Evolutionary conservation across 2,113 vertebrate species (phyloP).

Genomic region (Leuciscus idus): DNA sequence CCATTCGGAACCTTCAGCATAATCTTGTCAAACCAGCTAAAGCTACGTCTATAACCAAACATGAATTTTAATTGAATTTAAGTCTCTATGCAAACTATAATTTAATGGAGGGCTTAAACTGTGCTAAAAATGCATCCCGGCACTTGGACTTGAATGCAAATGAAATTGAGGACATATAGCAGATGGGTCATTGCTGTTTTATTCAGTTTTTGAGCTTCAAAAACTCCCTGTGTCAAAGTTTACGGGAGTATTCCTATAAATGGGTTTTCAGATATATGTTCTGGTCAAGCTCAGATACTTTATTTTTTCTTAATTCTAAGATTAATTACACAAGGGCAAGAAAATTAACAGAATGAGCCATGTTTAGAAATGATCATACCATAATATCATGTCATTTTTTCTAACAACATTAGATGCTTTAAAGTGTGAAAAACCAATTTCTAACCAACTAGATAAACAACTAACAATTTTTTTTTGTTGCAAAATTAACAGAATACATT

Average conservation of each 20-base stretch:
- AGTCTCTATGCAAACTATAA: not conserved
- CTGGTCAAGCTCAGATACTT: not conserved
- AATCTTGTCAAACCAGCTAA: conserved; percentile 4
- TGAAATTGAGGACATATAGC: not conserved
- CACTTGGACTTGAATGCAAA: conserved; percentile 14
- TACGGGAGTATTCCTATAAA: not conserved
- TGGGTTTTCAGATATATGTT: not conserved
- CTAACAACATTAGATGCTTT: not conserved
- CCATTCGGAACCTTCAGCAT: conserved; percentile 3
- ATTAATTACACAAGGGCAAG: not conserved
- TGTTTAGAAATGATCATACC: not conserved
- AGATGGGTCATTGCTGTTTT: not conserved
- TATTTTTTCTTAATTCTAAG: not conserved
- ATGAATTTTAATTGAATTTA: conserved; percentile 24
- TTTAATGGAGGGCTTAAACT: conserved; percentile 19
- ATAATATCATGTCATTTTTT: not conserved
- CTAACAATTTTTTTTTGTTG: not conserved
- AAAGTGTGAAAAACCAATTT: not conserved
- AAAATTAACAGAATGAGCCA: not conserved
- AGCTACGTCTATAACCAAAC: not conserved
- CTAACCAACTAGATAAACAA: not conserved
- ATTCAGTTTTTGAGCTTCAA: not conserved
- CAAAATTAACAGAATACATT: not conserved
- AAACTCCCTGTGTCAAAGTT: not conserved
- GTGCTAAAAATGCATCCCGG: conserved; percentile 3